A percentile compares a stretch with the other conserved stretches of the same genome.
phyloP scores from a whole-genome alignment of 2,797 vertebrate species.

The Semotilus atromaculatus region DNA sequence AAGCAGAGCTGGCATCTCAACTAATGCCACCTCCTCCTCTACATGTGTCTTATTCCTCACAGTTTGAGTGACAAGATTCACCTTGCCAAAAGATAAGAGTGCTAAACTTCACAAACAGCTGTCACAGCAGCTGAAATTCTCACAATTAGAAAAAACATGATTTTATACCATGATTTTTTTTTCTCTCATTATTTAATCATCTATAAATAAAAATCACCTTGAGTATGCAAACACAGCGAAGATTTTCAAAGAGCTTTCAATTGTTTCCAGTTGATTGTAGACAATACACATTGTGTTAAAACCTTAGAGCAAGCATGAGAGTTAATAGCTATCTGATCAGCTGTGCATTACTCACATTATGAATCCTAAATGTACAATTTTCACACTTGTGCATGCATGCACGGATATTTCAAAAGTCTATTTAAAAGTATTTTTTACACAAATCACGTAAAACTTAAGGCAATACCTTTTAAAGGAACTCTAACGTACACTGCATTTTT shows the following conservation, averaged over 20 bases:
- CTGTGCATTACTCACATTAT: background rate
- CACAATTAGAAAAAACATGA: slow-evolving; percentile 18
- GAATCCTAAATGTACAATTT: slow-evolving; percentile 6
- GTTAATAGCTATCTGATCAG: background rate
- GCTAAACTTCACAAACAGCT: slow-evolving; percentile 38
- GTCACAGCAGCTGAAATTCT: slow-evolving; percentile 15
- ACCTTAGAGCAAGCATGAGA: background rate
- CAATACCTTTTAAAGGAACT: background rate
- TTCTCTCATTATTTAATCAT: background rate
- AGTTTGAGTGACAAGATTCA: slow-evolving; percentile 37
- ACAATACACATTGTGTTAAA: slow-evolving; percentile 12
- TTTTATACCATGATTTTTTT: background rate
- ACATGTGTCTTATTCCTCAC: background rate
- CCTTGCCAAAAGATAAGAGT: slow-evolving; percentile 35
- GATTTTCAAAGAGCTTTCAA: slow-evolving; percentile 20
- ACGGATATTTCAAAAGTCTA: no score
- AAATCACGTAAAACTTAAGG: background rate
- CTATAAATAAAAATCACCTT: slow-evolving; percentile 17
- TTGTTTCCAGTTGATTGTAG: slow-evolving; percentile 11
- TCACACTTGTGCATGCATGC: background rate
- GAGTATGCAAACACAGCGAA: background rate
- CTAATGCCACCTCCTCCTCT: slow-evolving; percentile 8
- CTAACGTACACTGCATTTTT: no score
- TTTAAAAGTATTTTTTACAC: background rate
- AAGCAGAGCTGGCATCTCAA: slow-evolving; percentile 20